phyloP scores from a whole-genome alignment of 2,113 vertebrate genomes.

The Saccopteryx leptura region DNA sequence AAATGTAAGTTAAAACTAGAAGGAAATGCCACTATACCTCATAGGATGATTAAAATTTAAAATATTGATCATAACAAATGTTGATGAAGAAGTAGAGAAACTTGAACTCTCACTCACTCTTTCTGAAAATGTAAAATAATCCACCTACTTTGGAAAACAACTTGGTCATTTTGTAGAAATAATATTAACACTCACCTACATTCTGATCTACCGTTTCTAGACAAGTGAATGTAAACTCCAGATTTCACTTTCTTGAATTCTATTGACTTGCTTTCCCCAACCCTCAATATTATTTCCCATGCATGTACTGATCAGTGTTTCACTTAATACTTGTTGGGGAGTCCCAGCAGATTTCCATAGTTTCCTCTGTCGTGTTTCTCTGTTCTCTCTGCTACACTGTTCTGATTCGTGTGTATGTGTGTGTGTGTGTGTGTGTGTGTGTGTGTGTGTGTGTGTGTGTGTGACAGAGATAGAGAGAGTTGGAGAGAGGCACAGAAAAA shows the following conservation, averaged over 20 bases:
- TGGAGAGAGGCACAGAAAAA: no score
- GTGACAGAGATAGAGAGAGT: no score
- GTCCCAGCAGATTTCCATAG: accelerated
- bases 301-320: not conserved
- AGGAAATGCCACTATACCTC: not conserved
- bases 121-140: not conserved
- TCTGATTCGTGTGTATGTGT: no score
- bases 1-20: not conserved
- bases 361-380: not conserved
- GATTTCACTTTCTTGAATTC: not conserved
- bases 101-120: not conserved
- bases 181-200: not conserved
- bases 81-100: not conserved
- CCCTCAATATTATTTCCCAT: not conserved
- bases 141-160: not conserved
- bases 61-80: not conserved
- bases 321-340: not conserved
- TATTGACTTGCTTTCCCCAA: not conserved
- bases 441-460: no score
- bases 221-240: not conserved
- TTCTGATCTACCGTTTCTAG: not conserved
- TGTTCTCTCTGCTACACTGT: not conserved
- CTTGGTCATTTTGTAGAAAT: not conserved
- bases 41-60: not conserved
- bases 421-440: no score